Conservation (phyloP, 2,797 vertebrate genomes). For the Sebastes minor region DNA sequence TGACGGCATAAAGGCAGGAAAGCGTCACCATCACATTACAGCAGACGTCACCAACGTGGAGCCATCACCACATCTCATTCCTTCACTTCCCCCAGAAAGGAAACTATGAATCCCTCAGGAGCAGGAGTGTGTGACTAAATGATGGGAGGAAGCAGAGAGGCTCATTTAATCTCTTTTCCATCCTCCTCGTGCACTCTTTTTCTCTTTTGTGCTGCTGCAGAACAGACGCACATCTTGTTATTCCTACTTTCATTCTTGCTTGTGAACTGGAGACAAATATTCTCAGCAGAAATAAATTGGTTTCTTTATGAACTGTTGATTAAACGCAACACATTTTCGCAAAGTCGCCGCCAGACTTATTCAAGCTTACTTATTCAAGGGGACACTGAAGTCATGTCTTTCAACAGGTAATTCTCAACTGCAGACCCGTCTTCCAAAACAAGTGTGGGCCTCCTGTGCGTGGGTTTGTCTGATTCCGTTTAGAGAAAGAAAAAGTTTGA, state of each 20-base stretch:
- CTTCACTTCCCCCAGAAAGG: neutral
- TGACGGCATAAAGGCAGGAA: conserved; percentile 6
- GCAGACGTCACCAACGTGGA: conserved; percentile 9
- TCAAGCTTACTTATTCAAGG: too few species aligned
- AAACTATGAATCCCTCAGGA: neutral
- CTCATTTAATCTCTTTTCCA: neutral
- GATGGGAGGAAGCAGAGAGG: neutral
- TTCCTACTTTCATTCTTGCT: neutral
- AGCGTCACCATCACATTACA: conserved; percentile 10
- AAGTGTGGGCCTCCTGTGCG: neutral
- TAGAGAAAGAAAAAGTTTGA: neutral
- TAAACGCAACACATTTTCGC: neutral
- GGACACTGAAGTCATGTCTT: too few species aligned
- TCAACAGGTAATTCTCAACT: neutral
- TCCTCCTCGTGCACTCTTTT: neutral
- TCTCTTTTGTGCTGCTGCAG: neutral
- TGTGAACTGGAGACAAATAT: neutral
- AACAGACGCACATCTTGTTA: neutral
- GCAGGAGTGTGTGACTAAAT: neutral
- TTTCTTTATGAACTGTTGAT: neutral
- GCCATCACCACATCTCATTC: neutral
- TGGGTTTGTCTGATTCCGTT: neutral
- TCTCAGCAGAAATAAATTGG: neutral
- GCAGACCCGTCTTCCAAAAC: neutral
- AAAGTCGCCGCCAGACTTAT: neutral